Evolutionary conservation across 30 jellyfish, hydroid and myxozoan genomes (phyloP).

Genomic region (Aurelia aurita complex sp. Pacific): DNA sequence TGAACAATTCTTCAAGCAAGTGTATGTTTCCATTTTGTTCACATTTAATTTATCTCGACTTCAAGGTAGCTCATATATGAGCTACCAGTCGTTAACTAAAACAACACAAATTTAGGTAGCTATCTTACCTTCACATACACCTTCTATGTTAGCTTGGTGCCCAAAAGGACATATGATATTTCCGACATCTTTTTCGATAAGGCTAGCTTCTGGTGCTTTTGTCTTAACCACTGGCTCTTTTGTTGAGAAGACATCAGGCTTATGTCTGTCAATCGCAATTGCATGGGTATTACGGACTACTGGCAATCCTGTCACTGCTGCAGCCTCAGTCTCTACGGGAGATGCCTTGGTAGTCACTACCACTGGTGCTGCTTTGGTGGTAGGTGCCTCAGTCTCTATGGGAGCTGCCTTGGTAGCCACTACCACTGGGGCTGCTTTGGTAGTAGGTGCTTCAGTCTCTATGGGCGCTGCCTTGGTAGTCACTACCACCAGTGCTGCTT

Average conservation of each 20-base stretch:
- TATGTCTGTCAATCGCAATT: too few relatives aligned
- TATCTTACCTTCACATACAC: conserved; percentile 52
- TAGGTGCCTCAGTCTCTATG: neutral
- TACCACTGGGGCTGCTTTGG: too few relatives aligned
- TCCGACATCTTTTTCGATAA: neutral
- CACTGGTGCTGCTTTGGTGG: neutral
- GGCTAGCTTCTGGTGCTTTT: neutral
- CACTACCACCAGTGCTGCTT: too few relatives aligned
- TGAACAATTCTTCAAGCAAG: too few relatives aligned
- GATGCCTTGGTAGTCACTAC: neutral
- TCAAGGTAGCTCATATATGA: neutral
- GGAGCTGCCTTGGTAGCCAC: too few relatives aligned
- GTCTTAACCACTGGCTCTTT: conserved; percentile 11
- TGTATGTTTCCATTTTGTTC: neutral
- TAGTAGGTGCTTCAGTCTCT: too few relatives aligned
- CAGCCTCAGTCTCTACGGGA: conserved; percentile 5
- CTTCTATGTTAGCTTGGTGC: conserved; percentile 2
- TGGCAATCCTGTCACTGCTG: neutral
- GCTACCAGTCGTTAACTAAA: neutral
- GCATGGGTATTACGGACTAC: too few relatives aligned
- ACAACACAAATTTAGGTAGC: too few relatives aligned
- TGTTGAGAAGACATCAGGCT: neutral
- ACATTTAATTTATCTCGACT: neutral
- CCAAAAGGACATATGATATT: conserved; percentile 43
- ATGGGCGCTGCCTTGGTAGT: too few relatives aligned